Evolutionary conservation across 2,797 vertebrate species (phyloP), one percentile per base, ranked within the genome.

Genomic region (Apogon talboti): DNA sequence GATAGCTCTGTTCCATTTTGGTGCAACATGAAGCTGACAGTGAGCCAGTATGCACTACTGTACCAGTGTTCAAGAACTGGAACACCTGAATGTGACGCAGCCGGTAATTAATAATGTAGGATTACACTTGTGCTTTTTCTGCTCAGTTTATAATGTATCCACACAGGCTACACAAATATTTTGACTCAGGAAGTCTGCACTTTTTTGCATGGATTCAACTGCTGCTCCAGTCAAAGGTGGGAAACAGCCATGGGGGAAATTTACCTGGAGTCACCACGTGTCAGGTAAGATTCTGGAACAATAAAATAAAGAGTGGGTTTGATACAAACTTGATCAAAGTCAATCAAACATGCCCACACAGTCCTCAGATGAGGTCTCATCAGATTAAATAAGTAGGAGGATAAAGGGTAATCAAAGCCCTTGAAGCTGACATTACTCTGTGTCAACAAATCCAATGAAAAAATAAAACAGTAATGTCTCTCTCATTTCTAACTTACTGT

Each of bases 1-100:
- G 11, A 55, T n/a, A 10, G 24, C 11, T 7, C 15, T 24, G 30
- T 57, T 68, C 44, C 18, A 53, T 64, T 61, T 21, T n/a, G 24
- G 37, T 63, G 35, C 4, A 55, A 35, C 7, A 33, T 19, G 42
- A 55, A 2, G 19, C 24, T 59, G 58, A 41, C 53, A 45, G 68
- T 11, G 21, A 67, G 44, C 33, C 11, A 24, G n/a, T 6, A 16
- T 18, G 43, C 49, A 2, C 18, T 28, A 30, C 16, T 42, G 45
- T 43, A 50, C 43, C 48, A 24, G 49, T 18, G 12, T 19, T 18
- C 41, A 38, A 50, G n/a, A 57, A 54, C 35, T 54, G 53, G 16
- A 52, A 28, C 11, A 58, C 53, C 44, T 46, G 38, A 57, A 61
- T 45, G 41, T 24, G 21, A 33, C 9, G 16, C 46, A 46, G 9